A percentile compares a stretch with the other conserved stretches of the same genome.
Conservation (phyloP, 2,797 vertebrate species). For the Sitta carolinensis region DNA sequence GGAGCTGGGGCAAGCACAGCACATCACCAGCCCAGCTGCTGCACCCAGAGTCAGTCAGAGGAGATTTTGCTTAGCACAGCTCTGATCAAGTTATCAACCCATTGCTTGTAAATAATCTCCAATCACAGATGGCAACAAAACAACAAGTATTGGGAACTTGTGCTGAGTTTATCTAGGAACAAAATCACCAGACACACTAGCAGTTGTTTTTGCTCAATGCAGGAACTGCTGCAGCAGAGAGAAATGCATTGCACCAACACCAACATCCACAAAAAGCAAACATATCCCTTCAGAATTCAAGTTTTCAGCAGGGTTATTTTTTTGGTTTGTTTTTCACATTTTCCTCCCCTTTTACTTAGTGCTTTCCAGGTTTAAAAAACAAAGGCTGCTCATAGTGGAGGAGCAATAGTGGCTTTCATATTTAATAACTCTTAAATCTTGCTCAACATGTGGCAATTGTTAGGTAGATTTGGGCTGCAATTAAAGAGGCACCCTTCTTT, state of each 20-base stretch:
- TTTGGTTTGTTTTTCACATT: not conserved
- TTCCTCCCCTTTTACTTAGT: not conserved
- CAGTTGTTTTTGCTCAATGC: not conserved
- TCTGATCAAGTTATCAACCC: not conserved
- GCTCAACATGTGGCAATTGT: slow-evolving; percentile 81
- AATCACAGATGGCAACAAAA: not conserved
- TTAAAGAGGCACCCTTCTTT: slow-evolving; percentile 75
- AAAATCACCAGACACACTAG: not conserved
- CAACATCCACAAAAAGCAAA: not conserved
- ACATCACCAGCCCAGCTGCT: fast-evolving
- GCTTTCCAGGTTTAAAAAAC: slow-evolving; percentile 69
- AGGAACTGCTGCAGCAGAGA: not conserved
- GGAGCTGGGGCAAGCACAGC: fast-evolving
- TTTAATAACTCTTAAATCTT: slow-evolving; percentile 79
- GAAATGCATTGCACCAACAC: not conserved
- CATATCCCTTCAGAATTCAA: not conserved
- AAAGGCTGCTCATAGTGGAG: slow-evolving; percentile 56
- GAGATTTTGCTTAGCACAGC: not conserved
- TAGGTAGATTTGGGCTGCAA: slow-evolving; percentile 80
- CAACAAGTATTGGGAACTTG: fast-evolving
- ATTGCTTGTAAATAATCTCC: not conserved
- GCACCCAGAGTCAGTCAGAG: not conserved
- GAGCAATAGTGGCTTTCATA: slow-evolving; percentile 71
- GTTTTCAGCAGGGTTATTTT: not conserved
- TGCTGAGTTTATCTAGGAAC: not conserved